Evolutionary conservation across 2,888 invertebrate genomes (phyloP).

Genomic region (Eilema caniola): DNA sequence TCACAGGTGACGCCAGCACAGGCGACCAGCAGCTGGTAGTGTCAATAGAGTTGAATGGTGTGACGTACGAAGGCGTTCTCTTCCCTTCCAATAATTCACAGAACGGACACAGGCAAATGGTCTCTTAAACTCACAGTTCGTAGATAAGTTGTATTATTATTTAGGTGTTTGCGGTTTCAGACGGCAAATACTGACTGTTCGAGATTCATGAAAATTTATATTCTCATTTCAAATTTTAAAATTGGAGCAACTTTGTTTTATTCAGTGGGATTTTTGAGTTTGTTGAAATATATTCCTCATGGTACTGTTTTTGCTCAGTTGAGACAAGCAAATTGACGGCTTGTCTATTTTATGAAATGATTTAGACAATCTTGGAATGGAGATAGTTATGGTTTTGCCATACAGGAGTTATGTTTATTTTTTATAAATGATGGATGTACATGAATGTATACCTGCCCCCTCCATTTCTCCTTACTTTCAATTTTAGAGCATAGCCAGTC

Average conservation of each 20-base stretch:
- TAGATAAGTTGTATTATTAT: conserved; percentile 22
- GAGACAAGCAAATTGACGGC: conserved; percentile 46
- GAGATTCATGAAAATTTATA: neutral
- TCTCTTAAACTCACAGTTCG: conserved; percentile 66
- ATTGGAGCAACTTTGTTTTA: neutral
- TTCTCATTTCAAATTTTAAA: neutral
- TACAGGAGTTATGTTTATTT: neutral
- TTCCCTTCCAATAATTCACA: conserved; percentile 87
- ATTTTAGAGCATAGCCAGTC: conserved; percentile 52
- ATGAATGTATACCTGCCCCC: conserved; percentile 3
- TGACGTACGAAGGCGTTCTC: conserved; percentile 97
- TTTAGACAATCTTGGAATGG: neutral
- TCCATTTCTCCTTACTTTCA: conserved; percentile 44
- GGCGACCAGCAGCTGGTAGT: conserved; percentile 96
- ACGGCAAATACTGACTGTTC: conserved; percentile 27
- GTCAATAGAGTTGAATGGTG: conserved; percentile 98
- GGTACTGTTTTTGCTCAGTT: conserved; percentile 1
- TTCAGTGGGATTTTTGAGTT: neutral
- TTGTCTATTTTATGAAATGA: conserved; percentile 51
- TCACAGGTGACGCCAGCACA: conserved; percentile 92
- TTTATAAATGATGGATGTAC: neutral
- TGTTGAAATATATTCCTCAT: neutral
- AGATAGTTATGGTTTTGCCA: neutral
- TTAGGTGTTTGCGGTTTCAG: conserved; percentile 31
- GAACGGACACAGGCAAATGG: conserved; percentile 80